Conservation (phyloP, 1,140 invertebrate species). For the Theocolax elegans region DNA sequence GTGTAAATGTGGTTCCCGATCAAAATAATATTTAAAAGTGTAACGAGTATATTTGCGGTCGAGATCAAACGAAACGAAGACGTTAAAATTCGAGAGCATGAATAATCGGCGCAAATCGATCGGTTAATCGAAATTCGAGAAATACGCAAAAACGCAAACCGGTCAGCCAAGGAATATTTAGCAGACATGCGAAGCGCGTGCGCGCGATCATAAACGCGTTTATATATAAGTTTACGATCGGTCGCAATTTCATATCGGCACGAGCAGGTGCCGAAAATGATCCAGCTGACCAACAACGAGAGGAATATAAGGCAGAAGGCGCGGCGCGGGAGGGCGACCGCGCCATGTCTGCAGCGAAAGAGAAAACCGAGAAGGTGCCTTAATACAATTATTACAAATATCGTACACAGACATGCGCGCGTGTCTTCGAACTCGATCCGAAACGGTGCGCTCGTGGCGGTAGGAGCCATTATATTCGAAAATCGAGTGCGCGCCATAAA, state of each 20-base stretch:
- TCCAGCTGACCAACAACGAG: slow-evolving; percentile 35
- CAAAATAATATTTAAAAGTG: no score
- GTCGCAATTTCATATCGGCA: slow-evolving; percentile 5
- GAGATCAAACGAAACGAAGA: no score
- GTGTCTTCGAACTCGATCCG: background rate
- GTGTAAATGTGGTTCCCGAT: no score
- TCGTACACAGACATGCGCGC: background rate
- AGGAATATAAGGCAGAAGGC: background rate
- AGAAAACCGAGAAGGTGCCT: background rate
- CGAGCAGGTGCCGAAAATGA: slow-evolving; percentile 46
- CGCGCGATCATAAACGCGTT: no score
- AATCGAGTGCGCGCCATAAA: background rate
- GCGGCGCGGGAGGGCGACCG: background rate
- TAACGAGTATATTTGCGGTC: no score
- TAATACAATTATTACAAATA: slow-evolving; percentile 26
- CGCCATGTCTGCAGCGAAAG: no score
- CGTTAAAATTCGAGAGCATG: slow-evolving; percentile 11
- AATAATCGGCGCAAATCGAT: slow-evolving; percentile 8
- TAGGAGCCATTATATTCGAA: no score
- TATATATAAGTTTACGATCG: slow-evolving; percentile 21
- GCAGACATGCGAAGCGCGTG: background rate
- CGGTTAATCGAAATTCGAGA: slow-evolving; percentile 18
- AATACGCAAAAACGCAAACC: slow-evolving; percentile 4
- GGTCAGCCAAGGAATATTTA: background rate
- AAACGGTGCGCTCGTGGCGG: background rate